These are phyloP conservation scores for Pristionchus maxplancki DNA, from an alignment of 2,888 invertebrate species.

Conservation along the genomic window DNA sequence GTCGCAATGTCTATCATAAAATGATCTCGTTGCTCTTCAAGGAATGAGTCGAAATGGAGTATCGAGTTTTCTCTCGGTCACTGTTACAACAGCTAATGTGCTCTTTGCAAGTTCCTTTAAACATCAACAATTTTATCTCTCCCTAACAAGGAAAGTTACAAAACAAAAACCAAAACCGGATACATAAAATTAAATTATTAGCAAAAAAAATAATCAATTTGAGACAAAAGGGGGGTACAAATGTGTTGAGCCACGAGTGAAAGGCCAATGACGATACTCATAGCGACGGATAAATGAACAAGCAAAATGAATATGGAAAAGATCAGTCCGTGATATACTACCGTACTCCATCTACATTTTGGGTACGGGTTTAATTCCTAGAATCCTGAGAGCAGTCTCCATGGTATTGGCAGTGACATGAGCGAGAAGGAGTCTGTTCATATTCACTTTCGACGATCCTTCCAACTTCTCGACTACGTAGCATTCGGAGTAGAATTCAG, in stretches of 20 bases:
- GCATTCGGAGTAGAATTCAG: constrained; percentile 97
- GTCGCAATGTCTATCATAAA: neutral
- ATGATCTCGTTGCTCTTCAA: neutral
- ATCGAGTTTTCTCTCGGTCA: constrained; percentile 24
- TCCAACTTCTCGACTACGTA: constrained; percentile 95
- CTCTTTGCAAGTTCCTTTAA: constrained; percentile 16
- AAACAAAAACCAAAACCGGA: constrained; percentile 17
- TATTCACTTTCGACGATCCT: constrained; percentile 82
- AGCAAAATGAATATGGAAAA: neutral
- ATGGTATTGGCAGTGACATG: constrained; percentile 93
- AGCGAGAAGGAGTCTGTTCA: constrained; percentile 90
- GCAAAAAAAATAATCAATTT: constrained; percentile 25
- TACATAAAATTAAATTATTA: neutral
- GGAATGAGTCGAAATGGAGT: neutral
- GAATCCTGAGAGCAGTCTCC: constrained; percentile 89
- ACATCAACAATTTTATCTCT: constrained; percentile 38
- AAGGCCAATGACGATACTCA: neutral
- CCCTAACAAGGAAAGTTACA: constrained; percentile 35
- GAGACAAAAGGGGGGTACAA: neutral
- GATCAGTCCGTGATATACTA: constrained; percentile 47
- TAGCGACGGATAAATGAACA: neutral
- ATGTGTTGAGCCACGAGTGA: neutral
- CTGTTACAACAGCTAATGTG: neutral
- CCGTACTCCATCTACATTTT: constrained; percentile 85
- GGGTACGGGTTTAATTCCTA: constrained; percentile 92